A percentile compares a stretch with the other conserved stretches of the same genome.
Conservation (phyloP, 2,797 vertebrate species). For the Merluccius polli region DNA sequence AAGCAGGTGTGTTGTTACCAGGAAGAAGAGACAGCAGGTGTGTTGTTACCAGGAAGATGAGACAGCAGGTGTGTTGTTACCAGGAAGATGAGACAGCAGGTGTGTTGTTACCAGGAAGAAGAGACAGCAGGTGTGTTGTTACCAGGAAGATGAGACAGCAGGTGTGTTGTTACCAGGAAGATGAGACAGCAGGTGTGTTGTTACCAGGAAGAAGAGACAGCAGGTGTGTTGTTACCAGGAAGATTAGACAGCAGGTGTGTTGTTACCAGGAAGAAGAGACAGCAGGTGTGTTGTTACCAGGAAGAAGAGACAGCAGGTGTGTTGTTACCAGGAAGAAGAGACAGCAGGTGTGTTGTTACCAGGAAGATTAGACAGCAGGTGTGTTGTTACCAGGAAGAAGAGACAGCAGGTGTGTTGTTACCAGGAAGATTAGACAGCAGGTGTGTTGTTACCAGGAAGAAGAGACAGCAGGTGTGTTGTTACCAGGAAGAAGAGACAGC, state of each 20-base stretch:
- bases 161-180: neutral
- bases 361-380: too few relatives aligned
- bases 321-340: too few relatives aligned
- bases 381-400: too few relatives aligned
- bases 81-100: too few relatives aligned
- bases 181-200: neutral
- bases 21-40: constrained; percentile 13
- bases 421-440: constrained; percentile 23
- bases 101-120: neutral
- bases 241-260: neutral
- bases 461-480: neutral
- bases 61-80: neutral
- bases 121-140: too few relatives aligned
- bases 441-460: too few relatives aligned
- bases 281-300: neutral
- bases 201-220: neutral
- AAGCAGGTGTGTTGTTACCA: too few relatives aligned
- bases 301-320: neutral
- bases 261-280: neutral
- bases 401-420: constrained; percentile 23
- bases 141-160: neutral
- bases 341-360: too few relatives aligned
- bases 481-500: too few relatives aligned
- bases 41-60: neutral
- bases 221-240: neutral